phyloP scores from a whole-genome alignment of 1,140 invertebrate genomes.

The Dolichoris vasculosae region DNA sequence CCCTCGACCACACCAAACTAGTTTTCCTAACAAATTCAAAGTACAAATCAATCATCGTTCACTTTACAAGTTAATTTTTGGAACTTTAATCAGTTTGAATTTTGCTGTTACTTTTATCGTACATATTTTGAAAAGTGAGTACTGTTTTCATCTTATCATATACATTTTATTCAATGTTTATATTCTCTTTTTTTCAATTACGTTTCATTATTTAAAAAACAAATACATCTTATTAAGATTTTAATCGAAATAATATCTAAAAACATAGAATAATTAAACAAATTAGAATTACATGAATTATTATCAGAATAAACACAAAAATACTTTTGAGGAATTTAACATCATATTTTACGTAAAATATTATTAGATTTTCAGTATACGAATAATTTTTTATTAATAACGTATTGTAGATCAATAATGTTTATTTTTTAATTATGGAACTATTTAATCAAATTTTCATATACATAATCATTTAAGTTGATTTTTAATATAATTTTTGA shows the following conservation, averaged over 20 bases:
- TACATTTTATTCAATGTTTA: background rate
- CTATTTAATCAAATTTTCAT: too few species aligned
- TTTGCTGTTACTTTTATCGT: background rate
- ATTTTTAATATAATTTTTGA: too few species aligned
- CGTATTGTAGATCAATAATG: too few species aligned
- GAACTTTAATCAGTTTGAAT: conserved; percentile 18
- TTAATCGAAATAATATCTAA: background rate
- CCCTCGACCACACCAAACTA: conserved; percentile 46
- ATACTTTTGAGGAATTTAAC: too few species aligned
- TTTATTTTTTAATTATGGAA: too few species aligned
- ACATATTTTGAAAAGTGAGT: conserved; percentile 40
- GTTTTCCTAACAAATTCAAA: conserved; percentile 2
- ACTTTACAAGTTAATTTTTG: background rate
- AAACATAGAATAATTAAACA: too few species aligned
- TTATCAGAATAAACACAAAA: background rate
- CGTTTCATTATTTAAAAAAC: background rate
- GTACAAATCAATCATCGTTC: background rate
- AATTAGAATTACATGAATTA: background rate
- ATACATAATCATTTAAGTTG: too few species aligned
- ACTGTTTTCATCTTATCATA: conserved; percentile 22
- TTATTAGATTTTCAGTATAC: too few species aligned
- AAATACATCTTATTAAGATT: background rate
- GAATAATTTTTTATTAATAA: too few species aligned
- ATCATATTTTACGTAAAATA: too few species aligned
- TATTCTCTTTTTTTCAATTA: background rate